Percentiles rank a stretch among this genome's conserved stretches.
These are phyloP conservation scores for Falco rusticolus DNA, from an alignment of 2,797 vertebrate genomes.

Conservation along the genomic window DNA sequence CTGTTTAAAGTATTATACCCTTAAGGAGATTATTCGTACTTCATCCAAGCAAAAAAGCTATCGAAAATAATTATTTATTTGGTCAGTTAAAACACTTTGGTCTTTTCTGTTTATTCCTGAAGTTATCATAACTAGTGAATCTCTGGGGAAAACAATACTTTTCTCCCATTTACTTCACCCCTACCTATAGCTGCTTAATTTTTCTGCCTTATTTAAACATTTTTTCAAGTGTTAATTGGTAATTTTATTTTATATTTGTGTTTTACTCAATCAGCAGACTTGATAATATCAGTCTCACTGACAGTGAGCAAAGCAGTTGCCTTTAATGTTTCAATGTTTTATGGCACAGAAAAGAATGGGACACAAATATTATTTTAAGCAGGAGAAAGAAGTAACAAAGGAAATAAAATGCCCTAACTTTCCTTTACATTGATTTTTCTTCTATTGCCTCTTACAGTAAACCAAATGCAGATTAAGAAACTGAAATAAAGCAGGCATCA, in stretches of 20 bases:
- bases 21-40: neutral
- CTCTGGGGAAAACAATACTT: neutral
- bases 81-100: neutral
- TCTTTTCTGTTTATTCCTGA: neutral
- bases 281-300: neutral
- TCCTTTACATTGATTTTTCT: neutral
- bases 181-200: neutral
- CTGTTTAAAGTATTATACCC: neutral
- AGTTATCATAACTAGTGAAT: neutral
- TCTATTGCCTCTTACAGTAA: neutral
- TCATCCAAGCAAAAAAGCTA: neutral
- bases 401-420: neutral
- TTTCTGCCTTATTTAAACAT: neutral
- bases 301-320: neutral
- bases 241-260: neutral
- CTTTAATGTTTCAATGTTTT: neutral
- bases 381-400: neutral
- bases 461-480: neutral
- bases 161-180: neutral
- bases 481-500: neutral
- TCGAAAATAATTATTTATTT: neutral
- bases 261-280: neutral
- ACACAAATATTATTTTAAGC: neutral
- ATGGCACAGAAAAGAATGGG: neutral
- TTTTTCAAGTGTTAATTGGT: neutral